phyloP scores from a whole-genome alignment of 2,113 vertebrate species.

The Podarcis cretensis region DNA sequence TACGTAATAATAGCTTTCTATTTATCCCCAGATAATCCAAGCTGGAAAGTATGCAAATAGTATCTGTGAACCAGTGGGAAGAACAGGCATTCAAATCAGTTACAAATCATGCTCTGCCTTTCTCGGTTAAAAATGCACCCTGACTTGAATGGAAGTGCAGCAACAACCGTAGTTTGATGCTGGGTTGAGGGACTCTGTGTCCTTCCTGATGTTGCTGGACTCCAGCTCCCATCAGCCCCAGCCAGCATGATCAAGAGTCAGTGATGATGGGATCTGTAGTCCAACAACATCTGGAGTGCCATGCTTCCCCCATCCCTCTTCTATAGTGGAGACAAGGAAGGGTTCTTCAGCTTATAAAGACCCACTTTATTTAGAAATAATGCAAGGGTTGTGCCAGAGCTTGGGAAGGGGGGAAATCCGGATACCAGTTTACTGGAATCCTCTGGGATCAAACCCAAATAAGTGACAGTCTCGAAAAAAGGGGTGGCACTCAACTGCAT shows the following conservation, averaged over 20 bases:
- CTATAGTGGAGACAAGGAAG: too few relatives aligned
- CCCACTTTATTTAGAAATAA: neutral
- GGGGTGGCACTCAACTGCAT: too few relatives aligned
- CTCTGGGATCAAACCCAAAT: neutral
- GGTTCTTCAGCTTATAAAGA: neutral
- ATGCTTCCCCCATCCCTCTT: too few relatives aligned
- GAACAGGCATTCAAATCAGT: neutral
- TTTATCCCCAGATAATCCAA: slow-evolving; percentile 11
- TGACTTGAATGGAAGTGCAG: slow-evolving; percentile 4
- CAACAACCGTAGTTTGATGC: neutral
- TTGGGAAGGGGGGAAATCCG: neutral
- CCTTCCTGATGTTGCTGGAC: neutral
- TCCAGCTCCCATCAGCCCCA: neutral
- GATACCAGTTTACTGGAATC: neutral
- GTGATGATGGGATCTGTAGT: neutral
- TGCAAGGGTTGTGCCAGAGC: neutral
- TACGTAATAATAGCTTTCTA: slow-evolving; percentile 52
- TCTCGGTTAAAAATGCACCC: neutral
- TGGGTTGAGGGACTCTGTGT: neutral
- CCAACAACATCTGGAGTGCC: neutral
- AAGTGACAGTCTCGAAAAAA: too few relatives aligned
- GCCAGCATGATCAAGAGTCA: neutral
- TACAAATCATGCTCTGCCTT: neutral
- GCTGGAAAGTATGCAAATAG: neutral
- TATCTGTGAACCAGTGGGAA: neutral